Evolutionary conservation across 1,140 invertebrate species (phyloP), one percentile per base, ranked within the genome.

Genomic region (Neotoxoptera formosana): DNA sequence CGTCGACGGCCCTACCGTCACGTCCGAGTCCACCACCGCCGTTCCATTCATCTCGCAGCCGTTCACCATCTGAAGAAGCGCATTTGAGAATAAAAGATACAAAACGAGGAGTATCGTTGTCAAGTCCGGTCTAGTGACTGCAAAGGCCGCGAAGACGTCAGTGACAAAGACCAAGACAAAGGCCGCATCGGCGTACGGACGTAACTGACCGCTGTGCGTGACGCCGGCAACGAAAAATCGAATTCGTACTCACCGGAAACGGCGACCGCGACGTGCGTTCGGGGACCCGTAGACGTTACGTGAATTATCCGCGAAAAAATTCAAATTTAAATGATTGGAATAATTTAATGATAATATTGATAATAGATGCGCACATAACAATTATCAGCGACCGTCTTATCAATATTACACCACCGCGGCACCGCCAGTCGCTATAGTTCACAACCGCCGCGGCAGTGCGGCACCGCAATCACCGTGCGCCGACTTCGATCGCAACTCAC

Each of bases 261-360:
- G 45, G 1, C 3, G 88, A 56, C 88, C 48, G 36, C 23, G 0
- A 14, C 21, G 36, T 34, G 6, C 45, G 48, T 21, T 2, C 41
- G 60, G 8, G 36, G 25, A n/a, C 20, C 36, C 7, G 53, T 56
- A 8, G n/a, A 36, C 47, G 88, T 53, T 14, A 60, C n/a, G 34
- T 25, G 25, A 91, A 91, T 91, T 91, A 91, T 91, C 90, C 56
- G 67, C 60, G 56, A 48, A 81, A 76, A 91, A 91, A 76, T 91
- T 91, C 67, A 91, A 91, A 91, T 91, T 91, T 81, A 81, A 91
- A 91, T 81, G 41, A 91, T 91, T 81, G 56, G 60, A 91, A 91
- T 91, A 76, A 81, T 91, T 48, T 81, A 53, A 91, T 81, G 67
- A 91, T 81, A 91, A 91, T 81, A 91, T 81, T 48, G 53, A 60